Percentiles rank a stretch among this genome's conserved stretches.
These are phyloP conservation scores for Hippocampus guttulatus DNA, from an alignment of 2,113 vertebrate genomes.

Conservation along the genomic window DNA sequence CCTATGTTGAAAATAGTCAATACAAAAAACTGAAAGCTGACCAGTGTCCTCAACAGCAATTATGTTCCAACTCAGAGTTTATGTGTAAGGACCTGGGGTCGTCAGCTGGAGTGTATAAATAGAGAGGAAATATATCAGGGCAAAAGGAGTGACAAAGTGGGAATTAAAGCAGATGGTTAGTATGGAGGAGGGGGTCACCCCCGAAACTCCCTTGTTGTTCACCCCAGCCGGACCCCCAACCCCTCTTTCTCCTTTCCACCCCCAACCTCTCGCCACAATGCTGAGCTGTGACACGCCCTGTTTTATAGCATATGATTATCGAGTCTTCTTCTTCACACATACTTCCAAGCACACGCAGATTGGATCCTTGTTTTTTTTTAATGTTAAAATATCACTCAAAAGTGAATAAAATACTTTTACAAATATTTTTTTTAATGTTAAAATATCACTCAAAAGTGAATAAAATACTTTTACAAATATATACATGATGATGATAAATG, in stretches of 20 bases:
- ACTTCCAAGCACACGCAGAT: background rate
- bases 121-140: background rate
- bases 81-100: background rate
- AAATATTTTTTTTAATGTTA: background rate
- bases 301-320: conserved; percentile 27
- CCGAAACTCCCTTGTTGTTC: conserved; percentile 3
- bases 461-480: too few species aligned
- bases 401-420: too few species aligned
- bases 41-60: background rate
- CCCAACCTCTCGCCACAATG: conserved; percentile 7
- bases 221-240: background rate
- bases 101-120: background rate
- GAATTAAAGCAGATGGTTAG: conserved; percentile 62
- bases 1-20: too few species aligned
- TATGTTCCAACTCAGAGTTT: background rate
- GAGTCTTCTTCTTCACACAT: conserved; percentile 23
- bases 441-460: background rate
- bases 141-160: conserved; percentile 45
- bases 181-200: conserved; percentile 19
- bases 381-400: background rate
- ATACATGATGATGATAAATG: too few species aligned
- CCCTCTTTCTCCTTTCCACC: background rate
- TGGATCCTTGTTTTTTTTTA: background rate
- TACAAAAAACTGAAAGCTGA: too few species aligned
- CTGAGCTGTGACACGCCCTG: conserved; percentile 50